These are phyloP conservation scores for Tolmerus cingulatus DNA, from an alignment of 2,888 invertebrate genomes.

Conservation along the genomic window DNA sequence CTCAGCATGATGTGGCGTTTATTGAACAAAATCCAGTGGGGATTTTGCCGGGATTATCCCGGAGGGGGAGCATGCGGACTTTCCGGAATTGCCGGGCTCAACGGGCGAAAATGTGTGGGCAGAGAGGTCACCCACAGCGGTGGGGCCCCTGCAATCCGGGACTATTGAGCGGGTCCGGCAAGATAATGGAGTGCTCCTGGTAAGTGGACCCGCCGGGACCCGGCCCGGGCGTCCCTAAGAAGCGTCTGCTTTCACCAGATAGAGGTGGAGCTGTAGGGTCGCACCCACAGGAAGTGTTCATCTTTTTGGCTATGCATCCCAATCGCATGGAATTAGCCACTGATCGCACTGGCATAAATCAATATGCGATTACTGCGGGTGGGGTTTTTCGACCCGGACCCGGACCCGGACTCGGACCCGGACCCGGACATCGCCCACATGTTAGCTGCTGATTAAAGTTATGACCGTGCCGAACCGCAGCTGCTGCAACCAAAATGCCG, in stretches of 20 bases:
- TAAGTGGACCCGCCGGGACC: neutral
- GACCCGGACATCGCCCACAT: neutral
- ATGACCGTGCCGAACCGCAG: neutral
- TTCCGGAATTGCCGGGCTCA: neutral
- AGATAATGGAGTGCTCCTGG: neutral
- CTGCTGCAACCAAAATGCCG: neutral
- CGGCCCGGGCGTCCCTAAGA: neutral
- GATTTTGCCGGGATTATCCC: constrained; percentile 1
- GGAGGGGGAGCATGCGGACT: neutral
- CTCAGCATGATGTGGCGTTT: constrained; percentile 32
- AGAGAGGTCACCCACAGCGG: neutral
- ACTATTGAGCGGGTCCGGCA: neutral
- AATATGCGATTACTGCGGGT: neutral
- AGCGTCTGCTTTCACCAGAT: neutral
- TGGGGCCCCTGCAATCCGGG: neutral
- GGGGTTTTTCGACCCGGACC: neutral
- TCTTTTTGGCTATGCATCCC: neutral
- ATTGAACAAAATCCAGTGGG: constrained; percentile 23
- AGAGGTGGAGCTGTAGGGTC: neutral
- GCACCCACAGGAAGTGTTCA: neutral
- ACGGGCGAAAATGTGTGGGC: neutral
- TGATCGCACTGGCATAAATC: neutral
- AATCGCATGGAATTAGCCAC: neutral
- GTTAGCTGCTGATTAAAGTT: neutral
- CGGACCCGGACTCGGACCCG: neutral